Evolutionary conservation across 1,140 invertebrate species (phyloP).

Genomic region (Magallana ariakensis): DNA sequence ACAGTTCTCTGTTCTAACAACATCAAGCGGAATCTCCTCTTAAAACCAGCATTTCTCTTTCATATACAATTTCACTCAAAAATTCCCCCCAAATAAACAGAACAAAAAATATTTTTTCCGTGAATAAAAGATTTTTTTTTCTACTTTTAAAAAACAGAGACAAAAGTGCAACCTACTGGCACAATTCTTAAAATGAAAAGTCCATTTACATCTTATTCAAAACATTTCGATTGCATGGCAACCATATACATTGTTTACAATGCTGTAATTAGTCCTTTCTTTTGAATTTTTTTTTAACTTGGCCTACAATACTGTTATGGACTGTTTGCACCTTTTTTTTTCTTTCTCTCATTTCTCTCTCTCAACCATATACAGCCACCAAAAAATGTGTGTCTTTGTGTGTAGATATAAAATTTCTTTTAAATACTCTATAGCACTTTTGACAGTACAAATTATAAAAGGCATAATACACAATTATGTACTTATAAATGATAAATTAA

Average conservation of each 20-base stretch:
- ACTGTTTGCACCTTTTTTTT: constrained; percentile 22
- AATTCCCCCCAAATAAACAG: background rate
- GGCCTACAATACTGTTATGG: constrained; percentile 22
- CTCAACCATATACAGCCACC: background rate
- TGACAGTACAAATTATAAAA: background rate
- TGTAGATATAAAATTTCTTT: constrained; percentile 6
- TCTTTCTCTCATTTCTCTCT: background rate
- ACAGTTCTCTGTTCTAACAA: constrained; percentile 8
- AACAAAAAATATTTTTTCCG: background rate
- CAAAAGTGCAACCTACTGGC: constrained; percentile 25
- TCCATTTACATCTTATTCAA: background rate
- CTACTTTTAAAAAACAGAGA: background rate
- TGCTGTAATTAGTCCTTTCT: background rate
- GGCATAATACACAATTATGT: background rate
- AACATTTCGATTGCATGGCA: constrained; percentile 17
- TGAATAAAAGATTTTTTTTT: background rate
- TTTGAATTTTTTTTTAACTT: background rate
- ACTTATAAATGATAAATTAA: constrained; percentile 5
- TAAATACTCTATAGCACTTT: constrained; percentile 10
- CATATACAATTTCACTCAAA: no score
- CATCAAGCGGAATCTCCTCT: background rate
- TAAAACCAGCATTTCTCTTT: no score
- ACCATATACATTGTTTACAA: background rate
- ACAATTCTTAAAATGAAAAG: constrained; percentile 38
- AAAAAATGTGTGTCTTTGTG: background rate